Conservation (phyloP, 2,888 invertebrate species). For the Drepana falcataria region DNA sequence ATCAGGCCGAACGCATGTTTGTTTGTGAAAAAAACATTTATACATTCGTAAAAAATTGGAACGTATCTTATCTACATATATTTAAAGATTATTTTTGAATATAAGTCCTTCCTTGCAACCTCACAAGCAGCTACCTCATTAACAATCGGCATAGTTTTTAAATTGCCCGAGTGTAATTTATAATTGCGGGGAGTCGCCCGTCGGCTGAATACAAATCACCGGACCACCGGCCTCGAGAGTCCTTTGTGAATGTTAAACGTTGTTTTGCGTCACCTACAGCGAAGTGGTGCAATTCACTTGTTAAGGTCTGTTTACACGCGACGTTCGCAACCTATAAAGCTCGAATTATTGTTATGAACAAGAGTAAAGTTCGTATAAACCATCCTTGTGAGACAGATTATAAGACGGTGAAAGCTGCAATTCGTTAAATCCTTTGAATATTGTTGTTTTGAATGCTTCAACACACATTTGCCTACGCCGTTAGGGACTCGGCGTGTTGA, state of each 20-base stretch:
- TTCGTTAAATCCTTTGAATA: too few species aligned
- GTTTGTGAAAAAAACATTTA: not conserved
- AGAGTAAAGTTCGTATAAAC: too few species aligned
- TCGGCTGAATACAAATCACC: constrained; percentile 11
- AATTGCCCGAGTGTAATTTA: constrained; percentile 25
- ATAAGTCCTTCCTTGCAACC: not conserved
- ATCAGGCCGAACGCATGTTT: not conserved
- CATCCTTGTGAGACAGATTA: too few species aligned
- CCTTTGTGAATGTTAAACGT: constrained; percentile 25
- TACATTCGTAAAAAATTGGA: too few species aligned
- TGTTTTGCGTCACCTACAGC: constrained; percentile 44
- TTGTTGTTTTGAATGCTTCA: too few species aligned
- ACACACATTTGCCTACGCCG: too few species aligned
- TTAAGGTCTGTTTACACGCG: not conserved
- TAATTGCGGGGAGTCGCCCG: constrained; percentile 24
- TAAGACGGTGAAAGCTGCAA: too few species aligned
- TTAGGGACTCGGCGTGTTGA: too few species aligned
- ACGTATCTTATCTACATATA: too few species aligned
- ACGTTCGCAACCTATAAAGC: not conserved
- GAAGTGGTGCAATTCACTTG: constrained; percentile 7
- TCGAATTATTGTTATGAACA: too few species aligned
- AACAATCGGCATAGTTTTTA: constrained; percentile 24
- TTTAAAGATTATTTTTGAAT: too few species aligned
- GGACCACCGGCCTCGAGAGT: constrained; percentile 34
- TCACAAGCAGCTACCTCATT: constrained; percentile 12